phyloP scores from a whole-genome alignment of 2,888 invertebrate species.

The Cheilosia grossa region DNA sequence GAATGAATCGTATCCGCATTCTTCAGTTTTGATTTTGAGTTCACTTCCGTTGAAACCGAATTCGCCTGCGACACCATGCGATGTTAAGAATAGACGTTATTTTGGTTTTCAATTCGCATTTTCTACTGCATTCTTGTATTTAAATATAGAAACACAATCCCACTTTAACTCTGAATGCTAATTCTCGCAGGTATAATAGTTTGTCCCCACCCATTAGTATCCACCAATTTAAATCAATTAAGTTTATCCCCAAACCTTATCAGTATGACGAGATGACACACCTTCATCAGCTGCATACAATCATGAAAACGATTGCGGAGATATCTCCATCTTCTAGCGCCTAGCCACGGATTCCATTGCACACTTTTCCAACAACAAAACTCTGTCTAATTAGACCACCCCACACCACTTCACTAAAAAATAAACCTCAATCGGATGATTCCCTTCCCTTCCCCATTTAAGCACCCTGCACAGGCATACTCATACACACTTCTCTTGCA shows the following conservation, averaged over 20 bases:
- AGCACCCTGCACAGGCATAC: background rate
- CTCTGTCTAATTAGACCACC: slow-evolving; percentile 16
- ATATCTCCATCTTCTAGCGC: slow-evolving; percentile 26
- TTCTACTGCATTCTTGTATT: background rate
- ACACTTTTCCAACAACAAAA: slow-evolving; percentile 25
- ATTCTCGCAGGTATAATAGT: slow-evolving; percentile 34
- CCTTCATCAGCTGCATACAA: slow-evolving; percentile 31
- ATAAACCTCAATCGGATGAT: slow-evolving; percentile 59
- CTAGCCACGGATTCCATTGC: slow-evolving; percentile 36
- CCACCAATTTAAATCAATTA: slow-evolving; percentile 67
- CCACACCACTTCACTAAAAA: slow-evolving; percentile 32
- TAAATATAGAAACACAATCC: slow-evolving; percentile 6
- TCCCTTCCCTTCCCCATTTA: slow-evolving; percentile 26
- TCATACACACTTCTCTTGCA: slow-evolving; percentile 18
- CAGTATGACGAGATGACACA: slow-evolving; percentile 24
- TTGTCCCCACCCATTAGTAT: slow-evolving; percentile 19
- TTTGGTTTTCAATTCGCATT: too few species aligned
- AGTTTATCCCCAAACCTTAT: slow-evolving; percentile 33
- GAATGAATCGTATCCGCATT: slow-evolving; percentile 54
- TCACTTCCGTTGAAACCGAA: slow-evolving; percentile 35
- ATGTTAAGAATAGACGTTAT: background rate
- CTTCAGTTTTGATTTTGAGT: slow-evolving; percentile 26
- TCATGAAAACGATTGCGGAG: slow-evolving; percentile 3
- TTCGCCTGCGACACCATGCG: slow-evolving; percentile 34
- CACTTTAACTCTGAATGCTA: background rate